Base-by-base conservation (phyloP, 2,797 vertebrate species). In the Alosa sapidissima region DNA sequence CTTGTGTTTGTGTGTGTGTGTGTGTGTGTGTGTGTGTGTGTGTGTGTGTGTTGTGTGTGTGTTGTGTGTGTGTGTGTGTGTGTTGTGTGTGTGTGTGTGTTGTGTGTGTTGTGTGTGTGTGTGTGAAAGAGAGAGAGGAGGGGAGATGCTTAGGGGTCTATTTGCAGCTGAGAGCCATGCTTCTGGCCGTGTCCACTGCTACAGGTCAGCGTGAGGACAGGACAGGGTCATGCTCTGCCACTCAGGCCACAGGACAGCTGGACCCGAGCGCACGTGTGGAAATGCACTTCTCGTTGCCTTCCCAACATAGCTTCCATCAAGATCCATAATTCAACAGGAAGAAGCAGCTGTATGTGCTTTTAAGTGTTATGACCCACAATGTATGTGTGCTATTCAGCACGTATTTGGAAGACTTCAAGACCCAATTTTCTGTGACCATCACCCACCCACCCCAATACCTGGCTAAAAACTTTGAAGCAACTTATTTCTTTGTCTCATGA, bases 141-240 rank as follows among this genome's bases (percentile, higher is more conserved):
- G 14, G 6, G 16, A 36, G 72, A 78, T 78, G 8, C 54, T 78
- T 72, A 21, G 16, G 52, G 84, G 82, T 65, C 48, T 81, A 68
- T 82, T 68, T 82, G 72, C 88, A 83, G 72, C 62, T 86, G 82
- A 51, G 82, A 72, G 60, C 62, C 55, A n/a, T 78, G 83, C 72
- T n/a, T 47, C 58, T 16, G 41, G 75, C 11, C 41, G 60, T 9
- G 60, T 68, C 81, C 48, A 84, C 2, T 45, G 33, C 48, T 81
- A 84, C 47, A 47, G 84, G 82, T 78, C 33, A 55, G 85, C 24
- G 48, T 83, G 81, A 86, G 84, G 83, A 86, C 41, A 24, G 41
- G 21, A 45, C 60, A 72, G 54, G 13, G 55, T 82, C 81, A n/a
- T 86, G 78, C 36, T 21, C 72, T 78, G 72, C 72, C 41, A 78